Percentiles rank a stretch among this genome's conserved stretches.
These are phyloP conservation scores for Catalaphyllia jardinei DNA, from an alignment of 64 coral and sea anemone species.

Conservation along the genomic window DNA sequence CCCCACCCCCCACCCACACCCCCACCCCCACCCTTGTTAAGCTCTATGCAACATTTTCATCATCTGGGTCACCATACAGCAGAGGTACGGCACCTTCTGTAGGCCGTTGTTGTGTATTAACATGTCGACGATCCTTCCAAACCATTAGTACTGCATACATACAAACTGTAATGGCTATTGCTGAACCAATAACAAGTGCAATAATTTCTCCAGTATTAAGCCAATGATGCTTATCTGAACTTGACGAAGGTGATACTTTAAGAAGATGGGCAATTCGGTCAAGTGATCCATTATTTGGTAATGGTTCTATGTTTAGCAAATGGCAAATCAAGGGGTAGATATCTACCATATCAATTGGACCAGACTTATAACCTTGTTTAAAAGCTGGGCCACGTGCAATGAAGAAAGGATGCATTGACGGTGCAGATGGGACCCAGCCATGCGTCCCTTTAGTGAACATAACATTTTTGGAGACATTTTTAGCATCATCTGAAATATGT, in stretches of 20 bases:
- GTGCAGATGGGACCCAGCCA: slow-evolving; percentile 38
- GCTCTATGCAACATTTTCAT: slow-evolving; percentile 17
- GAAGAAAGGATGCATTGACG: slow-evolving; percentile 78
- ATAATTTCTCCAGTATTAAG: slow-evolving; percentile 18
- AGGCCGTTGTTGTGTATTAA: not conserved
- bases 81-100: slow-evolving; percentile 8
- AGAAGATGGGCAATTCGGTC: slow-evolving; percentile 49
- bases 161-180: slow-evolving; percentile 21
- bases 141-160: slow-evolving; percentile 37
- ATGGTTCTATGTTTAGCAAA: slow-evolving; percentile 66
- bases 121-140: not conserved
- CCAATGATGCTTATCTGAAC: not conserved
- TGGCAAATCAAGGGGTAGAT: slow-evolving; percentile 84
- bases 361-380: slow-evolving; percentile 57
- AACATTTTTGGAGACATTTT: not conserved
- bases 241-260: not conserved
- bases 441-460: slow-evolving; percentile 27
- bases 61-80: slow-evolving; percentile 22
- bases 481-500: not conserved
- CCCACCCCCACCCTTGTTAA: not conserved
- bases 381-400: slow-evolving; percentile 79
- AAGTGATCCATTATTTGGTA: slow-evolving; percentile 66
- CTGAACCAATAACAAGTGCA: slow-evolving; percentile 10
- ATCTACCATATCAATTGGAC: slow-evolving; percentile 62
- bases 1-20: too few relatives aligned